A percentile compares a stretch with the other conserved stretches of the same genome.
Evolutionary conservation across 1,140 invertebrate species (phyloP).

Genomic region (Megalopta genalis): DNA sequence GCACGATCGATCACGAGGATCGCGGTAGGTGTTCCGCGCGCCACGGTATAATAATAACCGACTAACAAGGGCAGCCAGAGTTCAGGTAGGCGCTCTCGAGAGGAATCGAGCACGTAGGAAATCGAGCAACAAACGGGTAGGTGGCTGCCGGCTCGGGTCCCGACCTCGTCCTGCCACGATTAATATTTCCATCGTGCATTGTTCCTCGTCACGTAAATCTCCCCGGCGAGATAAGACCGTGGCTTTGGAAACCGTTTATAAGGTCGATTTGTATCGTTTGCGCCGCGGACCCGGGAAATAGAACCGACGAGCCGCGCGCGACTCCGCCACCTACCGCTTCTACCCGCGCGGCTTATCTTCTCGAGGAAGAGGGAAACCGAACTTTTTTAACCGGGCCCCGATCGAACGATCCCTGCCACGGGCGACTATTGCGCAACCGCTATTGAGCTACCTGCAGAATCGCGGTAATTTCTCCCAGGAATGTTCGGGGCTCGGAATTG

Average conservation of each 20-base stretch:
- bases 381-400: not conserved
- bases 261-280: constrained; percentile 60
- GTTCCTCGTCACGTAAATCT: constrained; percentile 71
- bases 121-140: constrained; percentile 67
- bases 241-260: constrained; percentile 61
- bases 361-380: not conserved
- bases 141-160: constrained; percentile 57
- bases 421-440: no score
- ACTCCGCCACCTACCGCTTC: not conserved
- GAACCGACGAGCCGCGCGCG: not conserved
- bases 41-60: constrained; percentile 63
- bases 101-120: constrained; percentile 54
- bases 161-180: constrained; percentile 60
- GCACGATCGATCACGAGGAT: constrained; percentile 64
- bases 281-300: not conserved
- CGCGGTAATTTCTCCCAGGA: no score
- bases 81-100: constrained; percentile 54
- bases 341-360: not conserved
- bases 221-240: constrained; percentile 50
- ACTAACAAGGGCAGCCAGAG: constrained; percentile 62
- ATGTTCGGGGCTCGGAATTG: no score
- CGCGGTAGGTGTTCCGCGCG: constrained; percentile 60
- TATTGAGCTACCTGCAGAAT: no score
- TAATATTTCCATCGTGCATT: constrained; percentile 73
- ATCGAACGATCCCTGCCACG: not conserved